Base-by-base conservation (phyloP, 2,888 invertebrate genomes). In the Magallana nippona region DNA sequence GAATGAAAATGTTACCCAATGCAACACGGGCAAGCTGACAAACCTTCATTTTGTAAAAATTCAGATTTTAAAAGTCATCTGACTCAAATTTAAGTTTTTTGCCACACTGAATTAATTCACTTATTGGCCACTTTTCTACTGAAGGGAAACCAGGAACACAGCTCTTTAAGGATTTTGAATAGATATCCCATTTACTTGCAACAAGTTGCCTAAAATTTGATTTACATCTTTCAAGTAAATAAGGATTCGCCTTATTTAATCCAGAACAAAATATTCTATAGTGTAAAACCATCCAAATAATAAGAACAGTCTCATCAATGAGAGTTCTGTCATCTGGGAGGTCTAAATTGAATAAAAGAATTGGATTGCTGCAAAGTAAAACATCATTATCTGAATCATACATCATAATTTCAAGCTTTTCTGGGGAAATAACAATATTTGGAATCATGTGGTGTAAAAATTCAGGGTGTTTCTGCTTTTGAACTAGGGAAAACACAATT, bases 141-240 rank as follows among this genome's bases (percentile, higher is more conserved):
- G 19, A n/a, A 63, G 22, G 62, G 62, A 63, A 63, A 63, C 62
- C 62, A 19, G n/a, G 19, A 63, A 63, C 62, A 63, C n/a, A 63
- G 62, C 19, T 19, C 19, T 63, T 63, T 22, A 63, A 63, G n/a
- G 62, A 63, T 19, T 63, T 63, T n/a, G 62, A 63, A 19, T 63
- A 63, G n/a, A 63, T 63, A 19, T 63, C 62, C 62, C 62, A 63
- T 19, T 63, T 22, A 8, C 19, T 19, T 19, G 62, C 62, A 63
- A 63, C 62, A 63, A 63, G 62, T 19, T 63, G n/a, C 22, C 19
- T 63, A 63, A 63, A 63, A 63, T 63, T 63, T 63, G 62, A 63
- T 63, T 63, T 8, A 63, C 62, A 63, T 63, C 19, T 63, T n/a
- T 63, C 62, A 63, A 63, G 62, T 19, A 63, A n/a, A 63, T 19